A percentile compares a stretch with the other conserved stretches of the same genome.
Conservation (phyloP, 2,797 vertebrate species). For the Neosilurus mollespiculum region DNA sequence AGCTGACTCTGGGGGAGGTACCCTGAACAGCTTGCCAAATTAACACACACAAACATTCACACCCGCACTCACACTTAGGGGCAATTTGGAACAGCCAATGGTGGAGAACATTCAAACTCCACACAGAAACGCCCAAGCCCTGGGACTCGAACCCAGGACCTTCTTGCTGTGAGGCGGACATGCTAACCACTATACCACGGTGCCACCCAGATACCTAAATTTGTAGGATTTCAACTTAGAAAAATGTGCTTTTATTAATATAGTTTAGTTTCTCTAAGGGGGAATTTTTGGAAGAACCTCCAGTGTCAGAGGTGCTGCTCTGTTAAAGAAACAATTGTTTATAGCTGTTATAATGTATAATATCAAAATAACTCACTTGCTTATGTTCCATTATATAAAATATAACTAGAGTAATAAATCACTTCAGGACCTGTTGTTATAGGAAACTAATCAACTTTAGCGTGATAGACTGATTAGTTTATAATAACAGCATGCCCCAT, state of each 20-base stretch:
- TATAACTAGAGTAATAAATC: neutral
- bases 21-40: too few relatives aligned
- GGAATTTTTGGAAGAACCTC: neutral
- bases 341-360: neutral
- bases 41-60: too few relatives aligned
- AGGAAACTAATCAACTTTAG: slow-evolving; percentile 8
- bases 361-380: neutral
- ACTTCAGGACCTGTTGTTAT: neutral
- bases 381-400: neutral
- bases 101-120: too few relatives aligned
- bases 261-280: neutral
- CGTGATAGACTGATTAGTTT: slow-evolving; percentile 1
- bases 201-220: too few relatives aligned
- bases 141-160: too few relatives aligned
- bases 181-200: too few relatives aligned
- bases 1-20: too few relatives aligned
- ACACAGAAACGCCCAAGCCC: too few relatives aligned
- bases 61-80: too few relatives aligned
- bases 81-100: too few relatives aligned
- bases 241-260: neutral
- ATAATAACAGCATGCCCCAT: neutral
- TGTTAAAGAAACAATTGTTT: neutral
- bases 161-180: too few relatives aligned
- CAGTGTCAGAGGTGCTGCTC: neutral
- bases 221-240: neutral